phyloP scores from a whole-genome alignment of 2,797 vertebrate genomes.

The Sebastes flavidus region DNA sequence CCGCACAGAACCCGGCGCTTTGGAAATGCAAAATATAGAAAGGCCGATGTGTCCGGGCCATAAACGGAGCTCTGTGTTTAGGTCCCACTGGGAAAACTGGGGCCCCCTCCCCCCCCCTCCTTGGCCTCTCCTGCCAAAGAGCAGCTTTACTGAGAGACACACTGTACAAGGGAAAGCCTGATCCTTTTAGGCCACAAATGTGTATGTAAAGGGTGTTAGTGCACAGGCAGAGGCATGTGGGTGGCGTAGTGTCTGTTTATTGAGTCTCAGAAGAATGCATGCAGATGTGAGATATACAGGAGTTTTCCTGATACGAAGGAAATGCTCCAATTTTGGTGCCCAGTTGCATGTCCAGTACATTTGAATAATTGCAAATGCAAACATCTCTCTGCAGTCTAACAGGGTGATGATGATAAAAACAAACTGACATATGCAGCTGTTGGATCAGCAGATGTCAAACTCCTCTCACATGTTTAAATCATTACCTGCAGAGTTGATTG shows the following conservation, averaged over 20 bases:
- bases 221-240: conserved; percentile 18
- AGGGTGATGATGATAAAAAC: background rate
- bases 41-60: conserved; percentile 70
- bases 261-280: conserved; percentile 23
- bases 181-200: conserved; percentile 57
- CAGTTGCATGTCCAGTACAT: background rate
- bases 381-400: background rate
- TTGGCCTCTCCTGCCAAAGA: conserved; percentile 59
- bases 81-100: conserved; percentile 58
- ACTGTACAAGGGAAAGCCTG: conserved; percentile 57
- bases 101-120: conserved; percentile 23
- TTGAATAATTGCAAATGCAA: background rate
- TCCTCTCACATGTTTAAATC: background rate
- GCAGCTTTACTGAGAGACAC: conserved; percentile 63
- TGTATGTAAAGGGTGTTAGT: conserved; percentile 64
- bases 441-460: background rate
- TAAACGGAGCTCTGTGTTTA: conserved; percentile 78
- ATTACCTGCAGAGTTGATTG: background rate
- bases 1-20: conserved; percentile 27
- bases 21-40: conserved; percentile 68
- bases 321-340: background rate
- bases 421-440: background rate
- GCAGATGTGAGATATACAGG: conserved; percentile 13
- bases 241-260: conserved; percentile 31
- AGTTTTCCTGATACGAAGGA: background rate